These are phyloP conservation scores for Acleris sparsana DNA, from an alignment of 2,888 invertebrate genomes.

Conservation along the genomic window DNA sequence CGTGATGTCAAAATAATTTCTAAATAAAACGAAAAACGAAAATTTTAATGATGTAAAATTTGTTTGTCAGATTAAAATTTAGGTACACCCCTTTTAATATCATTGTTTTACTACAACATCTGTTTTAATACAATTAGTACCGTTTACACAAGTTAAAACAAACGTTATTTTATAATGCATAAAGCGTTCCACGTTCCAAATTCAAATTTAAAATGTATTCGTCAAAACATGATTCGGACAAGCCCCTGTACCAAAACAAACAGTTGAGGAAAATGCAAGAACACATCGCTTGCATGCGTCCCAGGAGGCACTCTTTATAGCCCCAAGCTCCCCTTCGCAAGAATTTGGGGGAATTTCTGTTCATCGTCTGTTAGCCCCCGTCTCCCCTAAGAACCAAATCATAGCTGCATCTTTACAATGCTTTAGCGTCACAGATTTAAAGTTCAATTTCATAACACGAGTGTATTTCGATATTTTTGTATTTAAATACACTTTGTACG, in stretches of 20 bases:
- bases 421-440: not conserved
- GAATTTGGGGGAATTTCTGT: constrained; percentile 59
- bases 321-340: constrained; percentile 53
- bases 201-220: constrained; percentile 14
- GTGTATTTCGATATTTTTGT: not conserved
- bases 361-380: constrained; percentile 52
- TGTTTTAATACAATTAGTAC: constrained; percentile 6
- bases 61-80: too few relatives aligned
- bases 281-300: constrained; percentile 63
- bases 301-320: constrained; percentile 55
- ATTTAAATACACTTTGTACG: constrained; percentile 43
- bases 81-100: too few relatives aligned
- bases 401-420: not conserved
- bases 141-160: not conserved
- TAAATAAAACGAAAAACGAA: too few relatives aligned
- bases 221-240: constrained; percentile 17
- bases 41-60: too few relatives aligned
- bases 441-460: not conserved
- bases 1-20: too few relatives aligned
- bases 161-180: constrained; percentile 12
- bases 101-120: not conserved
- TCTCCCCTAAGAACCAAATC: constrained; percentile 32
- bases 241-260: constrained; percentile 52
- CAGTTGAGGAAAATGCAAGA: constrained; percentile 60
- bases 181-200: constrained; percentile 9